phyloP scores from a whole-genome alignment of 1,140 invertebrate species.

The Orius insidiosus region DNA sequence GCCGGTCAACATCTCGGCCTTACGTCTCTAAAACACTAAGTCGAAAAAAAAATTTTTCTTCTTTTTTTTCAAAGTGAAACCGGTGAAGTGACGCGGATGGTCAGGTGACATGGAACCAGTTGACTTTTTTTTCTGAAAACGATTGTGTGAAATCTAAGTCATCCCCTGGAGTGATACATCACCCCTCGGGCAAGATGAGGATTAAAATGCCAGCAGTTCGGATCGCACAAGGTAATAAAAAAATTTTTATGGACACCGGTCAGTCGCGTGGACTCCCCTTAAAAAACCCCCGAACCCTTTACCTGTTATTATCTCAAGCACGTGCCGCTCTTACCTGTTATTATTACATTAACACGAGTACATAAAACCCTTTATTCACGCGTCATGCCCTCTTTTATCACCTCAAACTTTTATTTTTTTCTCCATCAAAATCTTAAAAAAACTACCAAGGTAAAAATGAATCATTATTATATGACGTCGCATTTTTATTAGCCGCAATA shows the following conservation, averaged over 20 bases:
- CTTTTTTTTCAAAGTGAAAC: not conserved
- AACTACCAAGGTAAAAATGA: no score
- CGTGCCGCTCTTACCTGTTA: not conserved
- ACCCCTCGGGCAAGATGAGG: constrained; percentile 55
- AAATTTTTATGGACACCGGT: not conserved
- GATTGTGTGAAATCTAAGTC: no score
- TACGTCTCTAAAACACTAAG: not conserved
- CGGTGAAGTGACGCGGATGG: not conserved
- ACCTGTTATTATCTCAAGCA: not conserved
- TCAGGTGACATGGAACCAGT: not conserved
- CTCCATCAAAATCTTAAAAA: no score
- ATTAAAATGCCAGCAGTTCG: constrained; percentile 88
- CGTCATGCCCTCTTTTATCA: no score
- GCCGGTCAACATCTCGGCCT: not conserved
- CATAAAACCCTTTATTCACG: no score
- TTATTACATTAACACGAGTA: no score
- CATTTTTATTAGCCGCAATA: no score
- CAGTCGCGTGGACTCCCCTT: not conserved
- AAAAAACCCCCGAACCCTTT: not conserved
- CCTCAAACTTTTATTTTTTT: no score
- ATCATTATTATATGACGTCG: no score
- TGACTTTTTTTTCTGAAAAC: not conserved
- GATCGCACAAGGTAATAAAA: constrained; percentile 70
- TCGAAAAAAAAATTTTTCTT: not conserved
- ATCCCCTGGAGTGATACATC: not conserved